Base-by-base conservation (phyloP, 2,888 invertebrate genomes). In the Ennomos fuscantarius region DNA sequence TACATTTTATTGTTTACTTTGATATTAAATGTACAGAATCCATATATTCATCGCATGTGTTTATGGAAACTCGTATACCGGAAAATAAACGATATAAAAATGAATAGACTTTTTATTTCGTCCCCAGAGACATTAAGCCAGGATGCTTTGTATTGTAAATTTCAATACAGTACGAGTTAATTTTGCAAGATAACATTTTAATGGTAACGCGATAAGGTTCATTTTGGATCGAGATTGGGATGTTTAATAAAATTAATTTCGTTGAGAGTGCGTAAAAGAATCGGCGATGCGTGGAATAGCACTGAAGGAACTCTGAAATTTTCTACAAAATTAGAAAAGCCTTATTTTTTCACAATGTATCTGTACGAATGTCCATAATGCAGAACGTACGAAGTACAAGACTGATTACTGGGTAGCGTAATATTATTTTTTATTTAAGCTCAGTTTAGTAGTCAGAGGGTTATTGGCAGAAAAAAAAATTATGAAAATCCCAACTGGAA, bases 11-110 rank as follows among this genome's bases (percentile, higher is more conserved):
- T 82, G 82, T 86, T 90, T 89, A 86, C 79, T 88, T 90, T 91
- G 86, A 87, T 89, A 89, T 84, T 84, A 76, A 80, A 82, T 89
- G 89, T 89, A 87, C 86, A 86, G 87, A 82, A 79, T 79, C 82
- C 80, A 80, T 85, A 78, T 84, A 85, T 82, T 81, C 84, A 87
- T 86, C 79, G 84, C 86, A 79, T 83, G 83, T 90, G 87, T 88
- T 82, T 87, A 85, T 86, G 84, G 82, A 84, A 81, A 80, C 74
- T 87, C 81, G 82, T 89, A 82, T 89, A 89, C 85, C 81, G 81
- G 78, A 86, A 86, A 76, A 87, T 89, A 89, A 88, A 89, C 74
- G 69, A 82, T 79, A 77, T 76, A 82, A 81, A 80, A 70, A 74
- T 69, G 62, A 51, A 62, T 52, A 54, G 53, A 61, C 63, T 73